Conservation (phyloP, 2,113 vertebrate genomes). For the Kobus ellipsiprymnus region DNA sequence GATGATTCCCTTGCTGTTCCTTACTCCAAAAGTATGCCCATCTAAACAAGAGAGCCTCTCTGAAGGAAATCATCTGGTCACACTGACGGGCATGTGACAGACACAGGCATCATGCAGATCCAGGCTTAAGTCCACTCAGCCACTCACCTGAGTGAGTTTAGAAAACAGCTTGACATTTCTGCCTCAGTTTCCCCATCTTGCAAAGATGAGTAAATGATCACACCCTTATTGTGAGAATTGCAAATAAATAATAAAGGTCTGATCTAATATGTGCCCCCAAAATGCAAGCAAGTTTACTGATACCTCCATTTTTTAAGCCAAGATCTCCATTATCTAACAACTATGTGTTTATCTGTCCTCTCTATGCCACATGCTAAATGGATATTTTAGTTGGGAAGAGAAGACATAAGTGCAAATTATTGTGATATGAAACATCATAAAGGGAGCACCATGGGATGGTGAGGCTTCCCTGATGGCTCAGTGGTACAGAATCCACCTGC, state of each 20-base stretch:
- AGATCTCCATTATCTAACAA: background rate
- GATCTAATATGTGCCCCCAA: background rate
- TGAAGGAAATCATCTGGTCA: background rate
- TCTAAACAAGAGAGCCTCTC: background rate
- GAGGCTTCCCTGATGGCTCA: background rate
- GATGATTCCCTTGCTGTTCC: background rate
- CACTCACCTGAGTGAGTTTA: background rate
- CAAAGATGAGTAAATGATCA: background rate
- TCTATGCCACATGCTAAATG: background rate
- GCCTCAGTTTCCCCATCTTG: background rate
- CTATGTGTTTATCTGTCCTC: background rate
- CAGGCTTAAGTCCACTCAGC: background rate
- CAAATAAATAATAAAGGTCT: background rate
- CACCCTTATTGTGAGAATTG: background rate
- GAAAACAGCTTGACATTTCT: background rate
- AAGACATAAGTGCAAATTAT: background rate
- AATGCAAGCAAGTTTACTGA: background rate
- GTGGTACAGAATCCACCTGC: background rate
- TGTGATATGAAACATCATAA: background rate
- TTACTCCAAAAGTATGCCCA: background rate
- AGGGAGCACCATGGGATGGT: background rate
- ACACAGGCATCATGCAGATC: background rate
- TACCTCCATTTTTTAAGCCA: background rate
- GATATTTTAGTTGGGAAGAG: background rate
- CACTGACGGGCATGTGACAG: accelerated